phyloP scores from a whole-genome alignment of 2,113 vertebrate genomes.

The Misgurnus mizolepis region DNA sequence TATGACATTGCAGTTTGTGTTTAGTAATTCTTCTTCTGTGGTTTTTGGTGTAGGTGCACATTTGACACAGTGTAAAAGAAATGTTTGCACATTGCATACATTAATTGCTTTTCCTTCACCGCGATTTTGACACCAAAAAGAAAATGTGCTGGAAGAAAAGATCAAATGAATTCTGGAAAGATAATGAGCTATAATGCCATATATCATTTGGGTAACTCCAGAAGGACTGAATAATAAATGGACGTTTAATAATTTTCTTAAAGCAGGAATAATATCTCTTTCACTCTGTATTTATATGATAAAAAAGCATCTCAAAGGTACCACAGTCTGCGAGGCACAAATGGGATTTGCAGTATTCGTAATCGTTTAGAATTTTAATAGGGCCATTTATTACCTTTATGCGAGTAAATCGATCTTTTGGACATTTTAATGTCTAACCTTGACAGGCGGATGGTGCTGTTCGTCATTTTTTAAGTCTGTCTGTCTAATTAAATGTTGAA shows the following conservation, averaged over 20 bases:
- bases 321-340: neutral
- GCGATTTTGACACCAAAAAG: neutral
- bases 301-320: neutral
- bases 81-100: neutral
- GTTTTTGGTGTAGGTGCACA: neutral
- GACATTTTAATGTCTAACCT: neutral
- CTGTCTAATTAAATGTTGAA: neutral
- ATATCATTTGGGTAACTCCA: neutral
- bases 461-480: neutral
- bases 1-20: neutral
- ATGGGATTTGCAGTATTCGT: neutral
- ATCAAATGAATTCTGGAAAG: neutral
- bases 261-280: neutral
- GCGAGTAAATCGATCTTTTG: neutral
- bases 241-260: neutral
- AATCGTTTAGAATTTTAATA: conserved; percentile 3
- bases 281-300: neutral
- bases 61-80: neutral
- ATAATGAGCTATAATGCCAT: neutral
- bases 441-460: neutral
- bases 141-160: neutral
- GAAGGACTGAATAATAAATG: neutral
- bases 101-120: neutral
- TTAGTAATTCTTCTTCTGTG: neutral
- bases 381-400: neutral